These are phyloP conservation scores for honey bee (Apis mellifera) DNA, from an alignment of 1,140 invertebrate species.

Conservation along the genomic window DNA sequence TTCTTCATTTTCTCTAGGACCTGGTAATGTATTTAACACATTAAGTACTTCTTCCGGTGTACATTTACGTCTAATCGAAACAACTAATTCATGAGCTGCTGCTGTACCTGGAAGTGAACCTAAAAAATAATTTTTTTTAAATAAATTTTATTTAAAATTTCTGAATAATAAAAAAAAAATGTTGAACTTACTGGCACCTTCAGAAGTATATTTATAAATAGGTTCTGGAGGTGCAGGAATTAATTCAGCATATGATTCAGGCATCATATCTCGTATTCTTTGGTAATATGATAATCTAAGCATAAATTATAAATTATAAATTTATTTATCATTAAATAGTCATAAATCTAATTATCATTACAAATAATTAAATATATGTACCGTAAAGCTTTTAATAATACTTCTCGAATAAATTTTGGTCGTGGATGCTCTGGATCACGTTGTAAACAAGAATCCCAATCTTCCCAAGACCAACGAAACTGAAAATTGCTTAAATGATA, in stretches of 20 bases:
- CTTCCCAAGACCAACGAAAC: conserved; percentile 99
- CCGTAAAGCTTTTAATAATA: conserved; percentile 94
- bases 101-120: conserved; percentile 90
- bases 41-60: conserved; percentile 95
- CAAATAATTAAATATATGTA: conserved; percentile 52
- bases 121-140: conserved; percentile 74
- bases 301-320: conserved; percentile 47
- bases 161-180: neutral
- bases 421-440: conserved; percentile 95
- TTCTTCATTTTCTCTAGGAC: conserved; percentile 88
- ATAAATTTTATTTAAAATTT: neutral
- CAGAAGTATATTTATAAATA: conserved; percentile 91
- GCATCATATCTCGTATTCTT: conserved; percentile 95
- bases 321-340: neutral
- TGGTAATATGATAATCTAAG: conserved; percentile 96
- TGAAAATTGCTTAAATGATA: conserved; percentile 99
- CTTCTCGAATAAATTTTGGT: conserved; percentile 97
- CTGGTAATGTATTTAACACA: conserved; percentile 92
- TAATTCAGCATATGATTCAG: conserved; percentile 91
- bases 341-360: neutral
- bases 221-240: conserved; percentile 91
- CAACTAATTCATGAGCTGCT: conserved; percentile 91
- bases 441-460: conserved; percentile 93
- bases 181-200: conserved; percentile 87
- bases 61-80: conserved; percentile 93